Base-by-base conservation (phyloP, 2,888 invertebrate species). In the Cephalotes varians region DNA sequence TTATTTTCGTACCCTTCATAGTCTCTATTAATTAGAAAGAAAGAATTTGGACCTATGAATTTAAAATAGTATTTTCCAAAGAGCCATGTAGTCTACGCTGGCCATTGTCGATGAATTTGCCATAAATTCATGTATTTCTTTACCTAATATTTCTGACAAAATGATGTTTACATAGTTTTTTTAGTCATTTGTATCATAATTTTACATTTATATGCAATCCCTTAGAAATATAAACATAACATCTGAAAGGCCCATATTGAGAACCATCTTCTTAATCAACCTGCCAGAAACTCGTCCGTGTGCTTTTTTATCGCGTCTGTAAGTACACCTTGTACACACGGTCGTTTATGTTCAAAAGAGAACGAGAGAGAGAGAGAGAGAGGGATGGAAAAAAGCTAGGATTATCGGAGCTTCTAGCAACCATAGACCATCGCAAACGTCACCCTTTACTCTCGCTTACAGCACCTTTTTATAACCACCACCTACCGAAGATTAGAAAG, bases 391-490 rank as follows among this genome's bases (percentile, higher is more conserved):
- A 73, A 58, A 79, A 79, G 62, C 40, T 73, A n/a, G 69, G 80
- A 80, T 80, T 80, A 80, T 80, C 73, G 73, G 37, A 72, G 37
- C 72, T 72, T 80, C 80, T 60, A 72, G 73, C 47, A 80, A 72
- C 80, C 58, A 12, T 60, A 71, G 72, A 80, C 71, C 47, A 60
- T 80, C 73, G 58, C 58, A 56, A 77, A 69, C 77, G 77, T 77
- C 77, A 69, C 56, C 71, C 77, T 77, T 77, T 69, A 69, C 77
- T 54, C 58, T 69, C 56, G 77, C 56, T 69, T 44, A 56, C 69
- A 47, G 44, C 69, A 69, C 67, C 71, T 56, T 71, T 77, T 69
- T 69, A 65, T 28, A 65, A 67, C 54, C 37, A 77, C 34, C 56
- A 31, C 54, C 44, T 21, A 71, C 69, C 77, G 12, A 69, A 69